Base-by-base conservation (phyloP, 2,888 invertebrate genomes). In the Cephus sareptanus region DNA sequence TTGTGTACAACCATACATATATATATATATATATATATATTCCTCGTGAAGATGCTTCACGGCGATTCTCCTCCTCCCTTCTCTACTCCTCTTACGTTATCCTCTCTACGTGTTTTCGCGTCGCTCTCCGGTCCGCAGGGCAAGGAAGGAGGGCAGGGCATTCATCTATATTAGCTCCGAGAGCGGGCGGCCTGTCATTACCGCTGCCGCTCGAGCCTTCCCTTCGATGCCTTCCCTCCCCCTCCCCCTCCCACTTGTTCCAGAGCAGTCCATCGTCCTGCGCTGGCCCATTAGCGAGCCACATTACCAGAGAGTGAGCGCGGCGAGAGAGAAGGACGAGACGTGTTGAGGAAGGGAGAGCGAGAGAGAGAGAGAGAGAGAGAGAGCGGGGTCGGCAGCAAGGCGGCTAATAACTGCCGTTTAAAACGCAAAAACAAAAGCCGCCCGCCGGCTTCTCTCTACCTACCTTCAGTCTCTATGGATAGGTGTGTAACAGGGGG, bases 151-250 rank as follows among this genome's bases (percentile, higher is more conserved):
- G 90, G 90, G 89, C 89, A 89, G 89, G 87, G 91, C 91, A 91
- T 91, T 91, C 91, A 90, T 91, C 91, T 91, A 90, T 91, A 91
- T 91, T 91, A 91, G 91, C 91, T 91, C 88, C 91, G 90, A 91
- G 89, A 91, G 90, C 91, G 89, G 88, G 90, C 90, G 91, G 91
- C 90, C 91, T 91, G 91, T 91, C 91, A 91, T 91, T 91, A 91
- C 89, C 91, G 90, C 87, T 87, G 89, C 91, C 90, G 89, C 87
- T 88, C 85, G 81, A 81, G 81, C 73, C 73, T 69, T 30, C 84
- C 83, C 86, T 71, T 71, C 71, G 71, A 71, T 34, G 71, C 82
- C 33, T 33, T n/a, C 74, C n/a, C 76, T 15, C 73, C 71, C 30
- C 33, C 31, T 69, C 74, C 71, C 35, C 37, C 31, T 40, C 33